Base-by-base conservation (phyloP, 2,888 invertebrate genomes). In the Sclerodermus sp. region DNA sequence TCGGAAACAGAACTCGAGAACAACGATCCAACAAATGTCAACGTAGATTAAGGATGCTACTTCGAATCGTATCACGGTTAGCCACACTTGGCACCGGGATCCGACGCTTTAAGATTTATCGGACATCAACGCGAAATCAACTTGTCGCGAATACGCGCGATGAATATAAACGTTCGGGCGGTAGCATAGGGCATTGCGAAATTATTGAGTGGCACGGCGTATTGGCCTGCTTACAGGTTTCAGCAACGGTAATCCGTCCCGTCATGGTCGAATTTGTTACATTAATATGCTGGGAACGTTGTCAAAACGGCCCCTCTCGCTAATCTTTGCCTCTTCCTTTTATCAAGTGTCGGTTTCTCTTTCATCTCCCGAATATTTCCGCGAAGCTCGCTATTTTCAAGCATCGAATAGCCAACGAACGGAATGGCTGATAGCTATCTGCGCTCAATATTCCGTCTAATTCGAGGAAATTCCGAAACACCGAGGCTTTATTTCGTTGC, bases 251-350 rank as follows among this genome's bases (percentile, higher is more conserved):
- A 64, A 71, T 72, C 68, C 63, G 68, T 67, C 66, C 58, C 64
- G 57, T 45, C 42, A 43, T 65, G 68, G 64, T 71, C 66, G 71
- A 71, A 65, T 52, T 48, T 59, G 55, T 54, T 62, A 59, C 64
- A 66, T 72, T 71, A 69, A 71, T 68, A 73, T 73, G 70, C 73
- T 57, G 64, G 62, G 62, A 53, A 55, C 68, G 63, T 68, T 62
- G 61, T 63, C 62, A 45, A 59, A 58, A 50, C 48, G 45, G 44
- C 45, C 57, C 38, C 55, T 57, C 59, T 58, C 48, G 40, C 45
- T 41, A 49, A 23, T 23, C 23, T 46, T 47, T 47, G 48, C 39
- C 46, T 44, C 45, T 32, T 45, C 41, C 41, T 14, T 40, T 44
- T 52, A 41, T 55, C 45, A 31, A 40, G 8, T 13, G 52, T 49